Evolutionary conservation across 2,797 vertebrate species (phyloP), one percentile per base, ranked within the genome.

Genomic region (Bradypodion pumilum): DNA sequence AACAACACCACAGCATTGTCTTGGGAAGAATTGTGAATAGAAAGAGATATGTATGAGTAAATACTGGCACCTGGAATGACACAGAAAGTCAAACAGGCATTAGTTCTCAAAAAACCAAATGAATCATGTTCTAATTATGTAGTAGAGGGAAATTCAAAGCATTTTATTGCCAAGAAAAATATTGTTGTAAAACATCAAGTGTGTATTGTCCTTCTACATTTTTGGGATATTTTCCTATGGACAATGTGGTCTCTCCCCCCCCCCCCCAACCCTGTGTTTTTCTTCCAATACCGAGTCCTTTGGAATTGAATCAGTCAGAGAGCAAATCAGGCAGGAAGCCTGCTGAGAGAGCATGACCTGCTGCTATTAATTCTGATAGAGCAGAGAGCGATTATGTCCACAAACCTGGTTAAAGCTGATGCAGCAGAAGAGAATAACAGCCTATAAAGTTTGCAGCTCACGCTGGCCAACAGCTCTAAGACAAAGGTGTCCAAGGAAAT

Each of bases 351-450:
- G 13, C 5, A 27, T 82, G 78, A 80, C 82, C 78, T 80, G 12
- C 0, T 9, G 21, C 70, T 0, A 63, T 85, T 77, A 86, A 76
- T 76, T 81, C 69, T 68, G 42, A 68, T 12, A 25, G 69, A 59
- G 76, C 29, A 79, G 44, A 82, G 42, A 69, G 73, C 56, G 44
- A 82, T 42, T 32, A 59, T 79, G 65, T 32, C 10, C 44, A 25
- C 62, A 1, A 1, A n/a, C 46, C 52, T 83, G 46, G 59, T 79
- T 77, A 73, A 79, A 72, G 40, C 35, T 86, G 68, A 32, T 70
- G 80, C 90, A 85, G 49, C 68, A 77, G 68, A 80, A 46, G 44
- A 44, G 70, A 88, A 19, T 65, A 62, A 63, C 77, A 83, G 42
- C 35, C 68, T 84, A 21, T 8, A 76, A 87, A 86, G 78, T 44